A percentile compares a stretch with the other conserved stretches of the same genome.
Conservation (phyloP, 2,797 vertebrate genomes). For the Pelobates cultripes region DNA sequence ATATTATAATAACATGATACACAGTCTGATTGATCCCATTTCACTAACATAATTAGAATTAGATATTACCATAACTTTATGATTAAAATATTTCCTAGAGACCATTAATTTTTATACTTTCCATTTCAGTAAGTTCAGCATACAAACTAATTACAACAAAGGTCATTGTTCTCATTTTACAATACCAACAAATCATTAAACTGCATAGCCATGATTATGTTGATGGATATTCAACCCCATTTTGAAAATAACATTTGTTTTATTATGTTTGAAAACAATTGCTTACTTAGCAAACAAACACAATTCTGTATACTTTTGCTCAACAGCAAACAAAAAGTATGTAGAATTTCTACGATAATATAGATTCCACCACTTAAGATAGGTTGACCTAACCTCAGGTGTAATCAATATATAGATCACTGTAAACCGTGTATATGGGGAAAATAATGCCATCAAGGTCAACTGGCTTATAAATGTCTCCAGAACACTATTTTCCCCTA, state of each 20-base stretch:
- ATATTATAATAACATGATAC: constrained; percentile 37
- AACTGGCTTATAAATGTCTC: too few species aligned
- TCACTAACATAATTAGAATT: constrained; percentile 61
- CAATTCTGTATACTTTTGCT: neutral
- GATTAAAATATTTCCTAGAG: constrained; percentile 57
- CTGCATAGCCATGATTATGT: constrained; percentile 60
- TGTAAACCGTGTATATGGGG: too few species aligned
- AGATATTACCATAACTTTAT: constrained; percentile 60
- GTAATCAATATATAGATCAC: too few species aligned
- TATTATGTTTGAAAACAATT: constrained; percentile 28
- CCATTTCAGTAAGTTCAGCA: constrained; percentile 61
- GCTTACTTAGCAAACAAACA: constrained; percentile 14
- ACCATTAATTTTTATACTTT: constrained; percentile 59
- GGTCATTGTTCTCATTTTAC: constrained; percentile 69
- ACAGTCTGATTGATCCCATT: constrained; percentile 52
- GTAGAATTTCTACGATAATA: too few species aligned
- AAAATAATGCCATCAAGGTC: too few species aligned
- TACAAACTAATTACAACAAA: constrained; percentile 71
- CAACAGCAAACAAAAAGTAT: too few species aligned
- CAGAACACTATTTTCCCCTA: too few species aligned
- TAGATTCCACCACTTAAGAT: too few species aligned
- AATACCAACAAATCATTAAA: constrained; percentile 69
- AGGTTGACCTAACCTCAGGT: too few species aligned
- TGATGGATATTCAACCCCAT: constrained; percentile 56
- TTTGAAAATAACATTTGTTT: constrained; percentile 54